Evolutionary conservation across 2,888 invertebrate species (phyloP).

Genomic region (Spisula solida): DNA sequence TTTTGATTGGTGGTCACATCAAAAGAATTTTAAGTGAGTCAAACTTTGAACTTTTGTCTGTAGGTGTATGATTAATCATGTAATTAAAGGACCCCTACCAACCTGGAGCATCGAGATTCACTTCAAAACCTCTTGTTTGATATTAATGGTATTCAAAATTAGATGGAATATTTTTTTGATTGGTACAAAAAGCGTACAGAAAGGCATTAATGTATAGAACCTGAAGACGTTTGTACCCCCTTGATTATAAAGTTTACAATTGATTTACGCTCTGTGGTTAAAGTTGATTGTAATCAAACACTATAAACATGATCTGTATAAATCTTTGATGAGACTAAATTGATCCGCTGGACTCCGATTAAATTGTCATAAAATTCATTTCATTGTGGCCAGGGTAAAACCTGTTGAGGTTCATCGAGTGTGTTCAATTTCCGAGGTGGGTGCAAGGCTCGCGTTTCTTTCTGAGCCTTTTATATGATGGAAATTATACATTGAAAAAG

Average conservation of each 20-base stretch:
- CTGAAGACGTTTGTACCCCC: conserved; percentile 33
- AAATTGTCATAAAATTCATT: conserved; percentile 64
- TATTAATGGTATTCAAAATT: conserved; percentile 14
- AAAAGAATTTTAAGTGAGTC: background rate
- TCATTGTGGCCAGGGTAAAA: conserved; percentile 41
- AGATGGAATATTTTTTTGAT: background rate
- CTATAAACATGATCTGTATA: conserved; percentile 57
- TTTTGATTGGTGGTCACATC: background rate
- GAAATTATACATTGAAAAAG: conserved; percentile 27
- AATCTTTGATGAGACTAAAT: conserved; percentile 62
- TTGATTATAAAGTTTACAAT: conserved; percentile 62
- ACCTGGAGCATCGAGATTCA: background rate
- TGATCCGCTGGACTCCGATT: conserved; percentile 60
- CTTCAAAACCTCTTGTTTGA: background rate
- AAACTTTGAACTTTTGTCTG: background rate
- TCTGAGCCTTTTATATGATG: conserved; percentile 5
- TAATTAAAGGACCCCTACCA: background rate
- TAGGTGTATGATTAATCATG: background rate
- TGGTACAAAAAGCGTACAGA: conserved; percentile 9
- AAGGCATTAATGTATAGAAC: conserved; percentile 8
- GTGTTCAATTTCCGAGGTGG: conserved; percentile 26
- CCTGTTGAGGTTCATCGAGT: conserved; percentile 36
- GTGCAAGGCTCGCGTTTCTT: conserved; percentile 31
- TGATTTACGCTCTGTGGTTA: conserved; percentile 54
- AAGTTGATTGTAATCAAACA: conserved; percentile 62